Conservation (phyloP, 2,888 invertebrate species). For the Aphodius sticticus region DNA sequence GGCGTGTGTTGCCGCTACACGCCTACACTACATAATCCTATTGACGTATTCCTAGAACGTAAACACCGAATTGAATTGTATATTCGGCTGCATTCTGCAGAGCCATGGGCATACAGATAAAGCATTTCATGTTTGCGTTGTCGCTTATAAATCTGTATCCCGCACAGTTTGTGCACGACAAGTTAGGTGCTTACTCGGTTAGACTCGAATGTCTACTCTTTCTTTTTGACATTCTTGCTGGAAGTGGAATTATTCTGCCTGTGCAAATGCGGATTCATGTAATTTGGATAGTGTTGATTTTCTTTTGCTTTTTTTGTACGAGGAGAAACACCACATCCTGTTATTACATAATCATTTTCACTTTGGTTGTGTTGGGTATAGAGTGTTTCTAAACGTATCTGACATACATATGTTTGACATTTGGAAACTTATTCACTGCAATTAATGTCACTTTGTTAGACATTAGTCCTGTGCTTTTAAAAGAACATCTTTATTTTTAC, state of each 20-base stretch:
- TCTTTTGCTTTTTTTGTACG: too few relatives aligned
- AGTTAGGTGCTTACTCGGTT: not conserved
- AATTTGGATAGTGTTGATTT: too few relatives aligned
- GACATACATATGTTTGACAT: too few relatives aligned
- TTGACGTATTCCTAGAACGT: conserved; percentile 11
- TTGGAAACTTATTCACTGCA: too few relatives aligned
- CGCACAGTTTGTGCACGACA: conserved; percentile 12
- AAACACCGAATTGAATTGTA: conserved; percentile 22
- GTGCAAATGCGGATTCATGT: not conserved
- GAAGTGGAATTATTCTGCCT: not conserved
- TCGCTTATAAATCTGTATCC: conserved; percentile 11
- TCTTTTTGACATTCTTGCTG: not conserved
- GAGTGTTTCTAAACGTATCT: too few relatives aligned
- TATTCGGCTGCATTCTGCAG: conserved; percentile 21
- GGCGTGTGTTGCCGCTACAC: not conserved
- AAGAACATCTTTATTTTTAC: too few relatives aligned
- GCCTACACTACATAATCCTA: conserved; percentile 9
- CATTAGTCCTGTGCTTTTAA: too few relatives aligned
- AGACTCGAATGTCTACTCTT: not conserved
- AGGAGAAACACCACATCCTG: too few relatives aligned
- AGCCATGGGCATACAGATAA: conserved; percentile 4
- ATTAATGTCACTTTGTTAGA: too few relatives aligned
- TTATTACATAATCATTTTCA: too few relatives aligned
- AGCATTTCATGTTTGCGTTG: conserved; percentile 4
- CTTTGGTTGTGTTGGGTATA: too few relatives aligned